phyloP scores from a whole-genome alignment of 2,797 vertebrate genomes.

The Halcyon badia region DNA sequence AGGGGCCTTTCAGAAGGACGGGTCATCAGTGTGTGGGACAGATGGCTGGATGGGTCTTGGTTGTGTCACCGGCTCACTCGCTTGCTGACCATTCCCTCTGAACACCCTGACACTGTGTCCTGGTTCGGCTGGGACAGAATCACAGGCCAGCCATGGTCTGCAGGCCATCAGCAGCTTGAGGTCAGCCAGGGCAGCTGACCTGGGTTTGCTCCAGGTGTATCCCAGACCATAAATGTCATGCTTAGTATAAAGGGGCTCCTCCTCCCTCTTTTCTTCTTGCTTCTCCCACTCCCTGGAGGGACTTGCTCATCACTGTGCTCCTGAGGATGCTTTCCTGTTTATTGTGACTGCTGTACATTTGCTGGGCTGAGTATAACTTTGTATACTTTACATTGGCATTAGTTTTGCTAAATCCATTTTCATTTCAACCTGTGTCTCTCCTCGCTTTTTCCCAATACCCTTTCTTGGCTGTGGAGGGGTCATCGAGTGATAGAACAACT shows the following conservation, averaged over 20 bases:
- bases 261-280: neutral
- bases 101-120: neutral
- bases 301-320: neutral
- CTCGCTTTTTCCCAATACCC: neutral
- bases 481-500: neutral
- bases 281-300: neutral
- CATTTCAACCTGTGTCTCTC: neutral
- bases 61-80: rapidly evolving
- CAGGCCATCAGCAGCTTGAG: neutral
- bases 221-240: neutral
- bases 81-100: rapidly evolving
- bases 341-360: neutral
- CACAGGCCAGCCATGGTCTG: neutral
- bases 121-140: neutral
- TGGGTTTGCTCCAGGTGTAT: neutral
- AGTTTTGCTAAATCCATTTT: neutral
- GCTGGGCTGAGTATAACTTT: neutral
- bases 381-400: neutral
- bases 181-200: too few relatives aligned
- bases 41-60: neutral
- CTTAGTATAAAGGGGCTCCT: neutral
- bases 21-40: neutral
- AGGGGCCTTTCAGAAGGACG: neutral
- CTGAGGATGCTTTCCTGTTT: neutral
- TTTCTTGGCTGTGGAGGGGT: neutral